Evolutionary conservation across 1,140 invertebrate species (phyloP).

Genomic region (Pseudomyrmex gracilis): DNA sequence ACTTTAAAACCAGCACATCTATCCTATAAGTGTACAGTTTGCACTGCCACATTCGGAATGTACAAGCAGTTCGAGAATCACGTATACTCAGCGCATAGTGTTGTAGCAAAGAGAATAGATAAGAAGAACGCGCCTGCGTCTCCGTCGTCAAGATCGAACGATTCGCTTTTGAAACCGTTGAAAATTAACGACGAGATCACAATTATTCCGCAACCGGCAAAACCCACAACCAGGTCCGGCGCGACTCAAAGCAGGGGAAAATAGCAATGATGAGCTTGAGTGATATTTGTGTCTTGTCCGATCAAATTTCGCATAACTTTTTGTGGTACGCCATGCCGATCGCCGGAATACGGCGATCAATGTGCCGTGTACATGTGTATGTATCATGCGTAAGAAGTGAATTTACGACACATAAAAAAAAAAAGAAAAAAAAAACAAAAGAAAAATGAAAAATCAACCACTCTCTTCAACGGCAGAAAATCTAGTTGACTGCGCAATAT

Average conservation of each 20-base stretch:
- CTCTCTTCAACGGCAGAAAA: constrained; percentile 43
- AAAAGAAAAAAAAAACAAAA: constrained; percentile 57
- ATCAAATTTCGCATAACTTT: constrained; percentile 77
- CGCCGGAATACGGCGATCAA: constrained; percentile 70
- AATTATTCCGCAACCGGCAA: constrained; percentile 94
- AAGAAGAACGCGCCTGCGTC: constrained; percentile 88
- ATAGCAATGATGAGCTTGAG: constrained; percentile 84
- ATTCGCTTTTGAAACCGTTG: constrained; percentile 92
- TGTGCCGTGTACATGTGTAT: constrained; percentile 81
- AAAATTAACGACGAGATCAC: constrained; percentile 97
- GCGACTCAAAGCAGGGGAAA: constrained; percentile 80
- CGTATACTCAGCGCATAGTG: constrained; percentile 96
- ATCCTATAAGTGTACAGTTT: constrained; percentile 97
- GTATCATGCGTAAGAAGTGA: constrained; percentile 77
- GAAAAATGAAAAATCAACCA: constrained; percentile 56
- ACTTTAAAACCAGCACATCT: constrained; percentile 96
- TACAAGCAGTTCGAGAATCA: constrained; percentile 98
- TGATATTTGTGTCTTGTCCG: constrained; percentile 80
- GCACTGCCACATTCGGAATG: constrained; percentile 97
- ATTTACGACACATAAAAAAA: constrained; percentile 70
- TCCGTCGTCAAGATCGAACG: constrained; percentile 86
- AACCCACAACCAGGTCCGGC: constrained; percentile 82
- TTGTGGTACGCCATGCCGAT: constrained; percentile 75
- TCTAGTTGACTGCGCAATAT: constrained; percentile 82
- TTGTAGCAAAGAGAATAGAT: constrained; percentile 92